These are phyloP conservation scores for Achlya flavicornis DNA, from an alignment of 2,888 invertebrate species.

Conservation along the genomic window DNA sequence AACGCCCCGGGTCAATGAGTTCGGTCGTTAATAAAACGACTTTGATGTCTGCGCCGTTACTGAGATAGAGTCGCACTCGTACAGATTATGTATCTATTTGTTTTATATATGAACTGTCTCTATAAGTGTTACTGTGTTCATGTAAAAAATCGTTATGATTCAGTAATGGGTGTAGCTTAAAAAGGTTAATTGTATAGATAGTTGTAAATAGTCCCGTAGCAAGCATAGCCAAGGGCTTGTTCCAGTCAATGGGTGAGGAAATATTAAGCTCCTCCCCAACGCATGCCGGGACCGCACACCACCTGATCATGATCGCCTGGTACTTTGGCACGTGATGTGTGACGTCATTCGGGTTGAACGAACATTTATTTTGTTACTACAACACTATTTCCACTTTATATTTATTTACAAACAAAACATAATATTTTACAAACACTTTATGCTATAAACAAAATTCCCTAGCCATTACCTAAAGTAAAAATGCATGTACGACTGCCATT, in stretches of 20 bases:
- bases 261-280: conserved; percentile 39
- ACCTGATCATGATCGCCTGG: conserved; percentile 52
- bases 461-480: conserved; percentile 35
- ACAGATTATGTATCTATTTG: not conserved
- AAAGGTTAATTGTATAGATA: not conserved
- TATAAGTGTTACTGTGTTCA: too few relatives aligned
- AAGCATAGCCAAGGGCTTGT: not conserved
- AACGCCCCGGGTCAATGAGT: conserved; percentile 39
- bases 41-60: conserved; percentile 32
- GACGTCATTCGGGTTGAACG: conserved; percentile 44
- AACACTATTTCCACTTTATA: not conserved
- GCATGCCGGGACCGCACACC: conserved; percentile 19
- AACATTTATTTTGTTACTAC: not conserved
- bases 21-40: conserved; percentile 39
- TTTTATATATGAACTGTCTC: too few relatives aligned
- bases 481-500: conserved; percentile 39
- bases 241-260: conserved; percentile 17
- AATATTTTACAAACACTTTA: not conserved
- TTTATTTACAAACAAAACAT: not conserved
- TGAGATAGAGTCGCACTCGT: conserved; percentile 17
- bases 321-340: conserved; percentile 44
- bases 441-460: conserved; percentile 15
- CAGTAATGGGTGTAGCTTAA: not conserved
- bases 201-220: not conserved
- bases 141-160: too few relatives aligned